Evolutionary conservation across 2,888 invertebrate genomes (phyloP).

Genomic region (Ectropis crepuscularia): DNA sequence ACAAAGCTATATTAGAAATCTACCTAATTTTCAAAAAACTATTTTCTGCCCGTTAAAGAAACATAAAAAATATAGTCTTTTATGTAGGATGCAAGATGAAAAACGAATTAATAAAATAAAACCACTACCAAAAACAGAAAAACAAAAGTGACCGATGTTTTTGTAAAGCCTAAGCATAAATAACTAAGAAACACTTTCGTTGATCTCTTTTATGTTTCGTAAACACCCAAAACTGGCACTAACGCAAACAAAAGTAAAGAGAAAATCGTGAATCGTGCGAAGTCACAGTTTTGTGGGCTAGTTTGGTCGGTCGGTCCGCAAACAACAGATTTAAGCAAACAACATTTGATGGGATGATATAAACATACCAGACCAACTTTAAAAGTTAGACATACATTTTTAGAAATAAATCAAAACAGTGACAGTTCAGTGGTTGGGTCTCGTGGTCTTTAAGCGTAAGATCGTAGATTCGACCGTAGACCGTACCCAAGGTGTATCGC

Average conservation of each 20-base stretch:
- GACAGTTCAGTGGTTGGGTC: no score
- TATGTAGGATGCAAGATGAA: background rate
- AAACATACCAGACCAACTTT: no score
- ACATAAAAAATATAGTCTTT: no score
- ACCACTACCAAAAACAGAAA: background rate
- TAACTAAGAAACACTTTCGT: background rate
- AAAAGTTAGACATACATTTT: no score
- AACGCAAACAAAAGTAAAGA: background rate
- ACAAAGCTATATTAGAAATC: no score
- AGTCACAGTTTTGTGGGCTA: background rate
- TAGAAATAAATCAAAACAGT: no score
- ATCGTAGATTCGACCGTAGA: no score
- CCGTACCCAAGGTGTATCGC: no score
- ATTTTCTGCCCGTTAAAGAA: no score
- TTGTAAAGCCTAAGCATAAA: background rate
- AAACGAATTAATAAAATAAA: background rate
- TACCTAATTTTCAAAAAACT: no score
- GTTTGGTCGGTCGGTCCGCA: background rate
- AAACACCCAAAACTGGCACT: constrained; percentile 2
- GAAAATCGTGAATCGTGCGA: background rate
- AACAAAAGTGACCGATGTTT: background rate
- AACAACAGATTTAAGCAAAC: background rate
- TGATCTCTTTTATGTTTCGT: background rate
- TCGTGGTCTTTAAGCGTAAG: no score
- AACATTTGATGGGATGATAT: background rate